Evolutionary conservation across 2,113 vertebrate genomes (phyloP), one percentile per base, ranked within the genome.

Genomic region (Cettia cetti): DNA sequence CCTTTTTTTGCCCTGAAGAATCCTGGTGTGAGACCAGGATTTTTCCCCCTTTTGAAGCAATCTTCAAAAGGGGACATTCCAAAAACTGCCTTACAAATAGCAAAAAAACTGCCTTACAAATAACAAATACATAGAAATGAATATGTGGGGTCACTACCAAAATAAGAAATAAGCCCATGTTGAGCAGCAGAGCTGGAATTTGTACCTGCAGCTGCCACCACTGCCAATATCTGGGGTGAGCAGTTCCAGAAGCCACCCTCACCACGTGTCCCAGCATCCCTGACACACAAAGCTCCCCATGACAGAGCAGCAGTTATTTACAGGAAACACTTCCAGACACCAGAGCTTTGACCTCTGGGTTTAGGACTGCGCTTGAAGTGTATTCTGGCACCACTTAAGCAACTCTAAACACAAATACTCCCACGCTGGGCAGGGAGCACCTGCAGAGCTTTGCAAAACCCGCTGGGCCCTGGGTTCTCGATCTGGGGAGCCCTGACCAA

Each of bases 1-100:
- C 97, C 97, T 10, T 61, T 27, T 17, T 97, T 91, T 70, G 97
- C 97, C 89, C 98, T 90, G 70, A 98, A 77, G 83, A 92, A 97
- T 91, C 98, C 97, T 40, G 98, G 97, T 70, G 96, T 71, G 45
- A 98, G 94, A 53, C 95, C 96, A 28, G 97, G 53, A 52, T 28
- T 52, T 28, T 52, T 28, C 27, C 27, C 27, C 27, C 50, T 52
- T 52, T 53, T 7, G 52, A 80, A 98, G 96, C 33, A 97, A 44
- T 75, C 98, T 98, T 53, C 56, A 20, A 31, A 42, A 42, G 44
- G 33, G 37, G 35, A 66, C 63, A 49, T 68, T 42, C 15, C 42
- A 27, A 52, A 57, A n/a, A n/a, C n/a, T n/a, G n/a, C n/a, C n/a
- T n/a, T n/a, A n/a, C n/a, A n/a, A n/a, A n/a, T n/a, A n/a, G n/a